Evolutionary conservation across 2,113 vertebrate species (phyloP).

Genomic region (Echinops telfairi): DNA sequence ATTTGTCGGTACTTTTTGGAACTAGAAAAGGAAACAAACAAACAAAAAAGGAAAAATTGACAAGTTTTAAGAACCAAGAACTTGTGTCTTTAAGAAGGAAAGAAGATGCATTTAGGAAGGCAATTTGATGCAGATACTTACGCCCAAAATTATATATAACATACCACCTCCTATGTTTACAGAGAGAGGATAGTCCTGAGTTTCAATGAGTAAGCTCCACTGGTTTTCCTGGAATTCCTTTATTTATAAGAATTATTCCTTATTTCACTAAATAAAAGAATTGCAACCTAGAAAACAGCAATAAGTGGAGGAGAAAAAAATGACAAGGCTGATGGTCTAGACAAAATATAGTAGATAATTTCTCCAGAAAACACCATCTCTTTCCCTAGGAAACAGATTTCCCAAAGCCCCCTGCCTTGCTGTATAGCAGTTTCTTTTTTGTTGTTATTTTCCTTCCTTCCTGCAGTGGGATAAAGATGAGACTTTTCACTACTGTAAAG

Average conservation of each 20-base stretch:
- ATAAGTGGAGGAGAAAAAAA: neutral
- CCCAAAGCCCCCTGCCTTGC: neutral
- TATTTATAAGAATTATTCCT: neutral
- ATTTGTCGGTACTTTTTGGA: neutral
- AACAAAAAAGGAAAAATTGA: neutral
- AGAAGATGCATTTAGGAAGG: neutral
- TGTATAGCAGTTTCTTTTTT: neutral
- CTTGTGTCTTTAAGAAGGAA: neutral
- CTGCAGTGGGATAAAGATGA: too few species aligned
- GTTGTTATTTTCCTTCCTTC: neutral
- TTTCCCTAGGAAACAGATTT: neutral
- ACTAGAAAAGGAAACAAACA: neutral
- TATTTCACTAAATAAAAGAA: neutral
- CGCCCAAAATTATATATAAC: neutral
- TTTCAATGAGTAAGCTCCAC: neutral
- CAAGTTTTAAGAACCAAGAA: neutral
- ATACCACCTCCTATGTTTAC: neutral
- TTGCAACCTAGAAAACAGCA: neutral
- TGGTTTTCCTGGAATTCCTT: neutral
- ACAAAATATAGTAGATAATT: neutral
- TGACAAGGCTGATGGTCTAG: neutral
- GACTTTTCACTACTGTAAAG: too few species aligned
- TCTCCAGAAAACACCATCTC: neutral
- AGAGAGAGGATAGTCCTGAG: neutral
- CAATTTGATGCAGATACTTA: neutral